These are phyloP conservation scores for Montipora foliosa DNA, from an alignment of 64 coral and sea anemone genomes.

Conservation along the genomic window DNA sequence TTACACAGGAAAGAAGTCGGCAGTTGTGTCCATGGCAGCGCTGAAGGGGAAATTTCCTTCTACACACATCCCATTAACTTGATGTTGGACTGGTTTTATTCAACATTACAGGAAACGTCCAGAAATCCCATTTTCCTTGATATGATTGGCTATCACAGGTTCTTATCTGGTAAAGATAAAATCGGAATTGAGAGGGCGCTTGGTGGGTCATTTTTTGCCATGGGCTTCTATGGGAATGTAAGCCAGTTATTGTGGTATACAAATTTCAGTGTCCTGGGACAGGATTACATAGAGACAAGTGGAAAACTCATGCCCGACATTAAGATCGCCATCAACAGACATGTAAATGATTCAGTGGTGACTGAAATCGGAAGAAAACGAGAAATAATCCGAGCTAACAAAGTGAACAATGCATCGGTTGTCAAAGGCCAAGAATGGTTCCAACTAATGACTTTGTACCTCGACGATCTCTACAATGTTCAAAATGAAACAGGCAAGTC, in stretches of 20 bases:
- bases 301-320: conserved; percentile 58
- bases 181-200: conserved; percentile 62
- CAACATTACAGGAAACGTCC: background rate
- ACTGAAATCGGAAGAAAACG: background rate
- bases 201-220: conserved; percentile 63
- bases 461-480: conserved; percentile 44
- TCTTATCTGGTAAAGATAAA: conserved; percentile 71
- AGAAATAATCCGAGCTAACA: conserved; percentile 46
- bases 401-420: background rate
- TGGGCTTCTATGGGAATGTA: conserved; percentile 34
- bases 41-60: conserved; percentile 29
- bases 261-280: conserved; percentile 53
- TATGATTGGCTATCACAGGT: conserved; percentile 59
- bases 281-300: conserved; percentile 40
- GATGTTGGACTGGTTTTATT: conserved; percentile 44
- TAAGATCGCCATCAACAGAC: background rate
- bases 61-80: conserved; percentile 49
- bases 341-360: background rate
- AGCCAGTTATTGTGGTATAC: conserved; percentile 49
- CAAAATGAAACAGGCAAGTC: conserved; percentile 45
- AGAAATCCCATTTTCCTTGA: background rate
- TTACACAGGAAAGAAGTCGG: background rate
- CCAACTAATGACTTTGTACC: conserved; percentile 51
- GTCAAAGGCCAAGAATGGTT: conserved; percentile 50
- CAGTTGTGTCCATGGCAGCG: background rate